Percentiles rank a stretch among this genome's conserved stretches.
Conservation (phyloP, 2,113 vertebrate species). For the Isichthys henryi region DNA sequence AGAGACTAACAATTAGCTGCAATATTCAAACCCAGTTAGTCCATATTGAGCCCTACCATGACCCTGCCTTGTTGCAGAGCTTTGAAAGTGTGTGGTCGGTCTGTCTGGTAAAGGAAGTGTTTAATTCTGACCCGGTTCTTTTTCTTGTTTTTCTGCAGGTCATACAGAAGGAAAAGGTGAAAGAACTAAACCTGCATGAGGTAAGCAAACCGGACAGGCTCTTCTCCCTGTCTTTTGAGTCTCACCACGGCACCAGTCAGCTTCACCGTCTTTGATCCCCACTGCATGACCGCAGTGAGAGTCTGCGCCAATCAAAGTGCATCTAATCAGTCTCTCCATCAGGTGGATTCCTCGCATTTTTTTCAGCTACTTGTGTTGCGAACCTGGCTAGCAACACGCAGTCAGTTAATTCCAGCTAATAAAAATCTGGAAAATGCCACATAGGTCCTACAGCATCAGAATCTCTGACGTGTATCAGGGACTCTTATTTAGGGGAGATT, state of each 20-base stretch:
- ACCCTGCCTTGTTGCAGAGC: neutral
- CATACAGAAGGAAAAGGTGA: conserved; percentile 92
- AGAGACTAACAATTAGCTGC: neutral
- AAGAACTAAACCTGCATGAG: conserved; percentile 96
- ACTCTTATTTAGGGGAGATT: neutral
- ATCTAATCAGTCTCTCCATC: neutral
- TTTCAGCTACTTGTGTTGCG: neutral
- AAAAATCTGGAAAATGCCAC: neutral
- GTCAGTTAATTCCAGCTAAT: neutral
- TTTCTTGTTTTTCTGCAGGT: conserved; percentile 67
- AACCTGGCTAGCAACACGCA: neutral
- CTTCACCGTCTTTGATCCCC: neutral
- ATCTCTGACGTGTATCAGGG: neutral
- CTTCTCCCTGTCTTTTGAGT: neutral
- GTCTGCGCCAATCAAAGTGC: neutral
- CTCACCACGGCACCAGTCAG: neutral
- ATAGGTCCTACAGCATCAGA: neutral
- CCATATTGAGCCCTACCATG: neutral
- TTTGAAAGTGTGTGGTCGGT: neutral
- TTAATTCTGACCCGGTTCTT: neutral
- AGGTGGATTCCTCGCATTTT: neutral
- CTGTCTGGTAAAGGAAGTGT: neutral
- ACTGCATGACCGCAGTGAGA: neutral
- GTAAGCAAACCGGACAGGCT: conserved; percentile 55
- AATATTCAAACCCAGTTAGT: neutral